Evolutionary conservation across 2,113 vertebrate genomes (phyloP), one percentile per base, ranked within the genome.

Genomic region (Murina feae): DNA sequence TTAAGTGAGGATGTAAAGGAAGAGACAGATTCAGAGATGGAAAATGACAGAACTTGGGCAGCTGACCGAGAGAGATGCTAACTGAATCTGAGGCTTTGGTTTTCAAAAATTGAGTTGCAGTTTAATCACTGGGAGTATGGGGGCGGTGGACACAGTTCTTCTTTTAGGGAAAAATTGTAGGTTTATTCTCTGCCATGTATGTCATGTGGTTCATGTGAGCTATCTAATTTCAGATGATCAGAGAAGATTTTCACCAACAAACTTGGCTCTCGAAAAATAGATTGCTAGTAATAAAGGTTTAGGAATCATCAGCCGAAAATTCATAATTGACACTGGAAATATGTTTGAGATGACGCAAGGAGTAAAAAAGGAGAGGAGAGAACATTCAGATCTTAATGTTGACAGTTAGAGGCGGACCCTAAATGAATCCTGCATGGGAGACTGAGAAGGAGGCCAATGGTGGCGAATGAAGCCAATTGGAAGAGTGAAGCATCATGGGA

Each of bases 21-120:
- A 9, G 0, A 9, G 18, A 47, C 1, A 1, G 12, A 9, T 3
- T 25, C 17, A 60, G 65, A 37, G 51, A 47, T 13, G 5, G 9
- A 20, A 5, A 6, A 6, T 0, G 1, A 0, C 0, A 9, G 63
- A 32, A 13, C 21, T 4, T 8, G 16, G 47, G 13, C 28, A 16
- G 3, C 0, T 10, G 20, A 32, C 55, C 8, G 11, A 60, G 47
- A 9, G 25, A n/a, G 23, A 23, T 23, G 32, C 20, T 68, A 35
- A 44, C 28, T 14, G 35, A 47, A 12, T 11, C 58, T 5, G 1
- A 0, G 30, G 28, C 3, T n/a, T 25, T 28, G 8, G 11, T 11
- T 78, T 60, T 16, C 13, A 8, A 60, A 51, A 44, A n/a, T 7
- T 32, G 20, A 78, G 16, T 30, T 13, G 25, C 76, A 39, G 13